These are phyloP conservation scores for Calameuta filiformis DNA, from an alignment of 2,888 invertebrate species.

Conservation along the genomic window DNA sequence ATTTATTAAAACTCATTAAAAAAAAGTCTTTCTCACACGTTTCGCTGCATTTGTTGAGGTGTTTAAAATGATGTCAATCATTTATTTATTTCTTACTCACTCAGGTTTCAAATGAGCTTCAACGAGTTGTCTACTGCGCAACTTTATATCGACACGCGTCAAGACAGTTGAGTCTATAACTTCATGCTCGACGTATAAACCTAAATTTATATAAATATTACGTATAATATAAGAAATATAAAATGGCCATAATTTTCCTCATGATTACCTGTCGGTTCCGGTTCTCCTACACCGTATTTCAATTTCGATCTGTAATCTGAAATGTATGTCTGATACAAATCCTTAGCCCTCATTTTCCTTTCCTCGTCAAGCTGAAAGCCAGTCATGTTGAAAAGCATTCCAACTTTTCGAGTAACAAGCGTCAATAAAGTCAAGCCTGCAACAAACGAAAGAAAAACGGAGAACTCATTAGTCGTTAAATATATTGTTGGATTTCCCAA, in stretches of 20 bases:
- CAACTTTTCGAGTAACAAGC: constrained; percentile 47
- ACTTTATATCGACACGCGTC: constrained; percentile 68
- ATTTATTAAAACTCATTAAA: neutral
- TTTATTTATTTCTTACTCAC: constrained; percentile 30
- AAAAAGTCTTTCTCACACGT: neutral
- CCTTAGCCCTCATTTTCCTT: constrained; percentile 45
- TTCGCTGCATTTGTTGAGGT: neutral
- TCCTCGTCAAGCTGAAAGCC: constrained; percentile 46
- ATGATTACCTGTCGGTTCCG: constrained; percentile 45
- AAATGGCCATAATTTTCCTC: neutral
- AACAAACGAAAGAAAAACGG: neutral
- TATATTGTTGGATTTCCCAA: neutral
- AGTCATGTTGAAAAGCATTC: constrained; percentile 44
- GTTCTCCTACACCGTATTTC: constrained; percentile 32
- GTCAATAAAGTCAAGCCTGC: constrained; percentile 48
- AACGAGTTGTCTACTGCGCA: constrained; percentile 69
- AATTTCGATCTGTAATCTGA: constrained; percentile 46
- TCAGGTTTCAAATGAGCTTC: constrained; percentile 61
- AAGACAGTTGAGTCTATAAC: constrained; percentile 69
- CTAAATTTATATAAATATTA: constrained; percentile 25
- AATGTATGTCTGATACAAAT: constrained; percentile 55
- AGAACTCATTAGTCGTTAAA: neutral
- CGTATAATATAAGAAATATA: neutral
- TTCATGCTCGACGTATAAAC: constrained; percentile 65
- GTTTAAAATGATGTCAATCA: neutral